These are phyloP conservation scores for Sinella curviseta DNA, from an alignment of 1,140 invertebrate species.

Conservation along the genomic window DNA sequence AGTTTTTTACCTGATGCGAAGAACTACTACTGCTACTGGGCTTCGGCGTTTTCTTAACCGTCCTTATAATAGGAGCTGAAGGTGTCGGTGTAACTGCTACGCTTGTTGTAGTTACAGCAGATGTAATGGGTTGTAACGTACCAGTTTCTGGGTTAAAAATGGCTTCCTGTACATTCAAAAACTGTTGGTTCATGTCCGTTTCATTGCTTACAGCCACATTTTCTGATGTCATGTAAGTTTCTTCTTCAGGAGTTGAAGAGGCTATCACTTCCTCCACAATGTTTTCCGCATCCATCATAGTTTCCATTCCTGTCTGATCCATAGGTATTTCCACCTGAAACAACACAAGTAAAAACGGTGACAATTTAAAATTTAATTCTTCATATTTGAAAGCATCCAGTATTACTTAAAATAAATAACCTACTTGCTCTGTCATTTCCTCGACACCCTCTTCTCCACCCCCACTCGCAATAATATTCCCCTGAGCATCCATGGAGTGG, in stretches of 20 bases:
- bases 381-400: no score
- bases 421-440: slow-evolving; percentile 17
- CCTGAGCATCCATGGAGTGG: slow-evolving; percentile 45
- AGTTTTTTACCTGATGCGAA: neutral
- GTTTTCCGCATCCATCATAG: slow-evolving; percentile 45
- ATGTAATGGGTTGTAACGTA: slow-evolving; percentile 44
- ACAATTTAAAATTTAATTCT: slow-evolving; percentile 31
- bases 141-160: slow-evolving; percentile 49
- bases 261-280: slow-evolving; percentile 46
- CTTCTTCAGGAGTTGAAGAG: slow-evolving; percentile 35
- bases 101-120: slow-evolving; percentile 2
- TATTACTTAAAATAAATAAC: slow-evolving; percentile 28
- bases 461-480: slow-evolving; percentile 36
- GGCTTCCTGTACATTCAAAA: slow-evolving; percentile 43
- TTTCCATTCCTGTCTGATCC: slow-evolving; percentile 36
- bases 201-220: slow-evolving; percentile 15
- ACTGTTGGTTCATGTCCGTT: slow-evolving; percentile 41
- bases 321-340: slow-evolving; percentile 38
- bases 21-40: no score
- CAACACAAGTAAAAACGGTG: neutral
- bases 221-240: slow-evolving; percentile 20
- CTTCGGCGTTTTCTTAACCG: neutral
- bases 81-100: neutral
- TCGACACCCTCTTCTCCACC: neutral
- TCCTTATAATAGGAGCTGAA: neutral